These are phyloP conservation scores for Drosophila kepulauana DNA, from an alignment of 1,140 invertebrate genomes.

Conservation along the genomic window DNA sequence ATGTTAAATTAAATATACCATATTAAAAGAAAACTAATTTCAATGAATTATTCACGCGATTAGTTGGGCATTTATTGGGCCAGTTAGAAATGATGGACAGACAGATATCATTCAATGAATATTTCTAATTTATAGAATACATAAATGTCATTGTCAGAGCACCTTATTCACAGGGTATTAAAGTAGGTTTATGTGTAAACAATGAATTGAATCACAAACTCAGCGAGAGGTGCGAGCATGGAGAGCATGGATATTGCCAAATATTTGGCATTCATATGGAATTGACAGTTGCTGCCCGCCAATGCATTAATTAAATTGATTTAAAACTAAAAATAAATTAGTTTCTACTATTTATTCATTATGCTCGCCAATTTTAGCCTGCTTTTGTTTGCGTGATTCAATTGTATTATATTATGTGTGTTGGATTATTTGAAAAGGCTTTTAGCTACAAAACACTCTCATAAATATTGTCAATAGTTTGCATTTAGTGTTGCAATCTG, in stretches of 20 bases:
- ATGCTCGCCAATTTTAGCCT: not conserved
- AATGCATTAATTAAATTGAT: conserved; percentile 27
- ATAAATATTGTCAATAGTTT: conserved; percentile 8
- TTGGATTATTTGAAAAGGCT: conserved; percentile 24
- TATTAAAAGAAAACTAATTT: conserved; percentile 27
- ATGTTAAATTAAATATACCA: conserved; percentile 4
- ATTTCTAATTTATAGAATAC: too few species aligned
- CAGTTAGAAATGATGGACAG: not conserved
- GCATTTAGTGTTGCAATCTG: not conserved
- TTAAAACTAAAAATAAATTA: conserved; percentile 24
- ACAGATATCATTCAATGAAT: not conserved
- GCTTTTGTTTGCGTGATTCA: not conserved
- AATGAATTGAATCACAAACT: not conserved
- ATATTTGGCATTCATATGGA: conserved; percentile 14
- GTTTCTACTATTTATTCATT: conserved; percentile 13
- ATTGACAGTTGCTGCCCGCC: conserved; percentile 29
- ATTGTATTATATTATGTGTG: conserved; percentile 3
- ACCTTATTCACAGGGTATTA: conserved; percentile 6
- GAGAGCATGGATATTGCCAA: conserved; percentile 10
- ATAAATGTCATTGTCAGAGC: too few species aligned
- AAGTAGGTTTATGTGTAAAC: not conserved
- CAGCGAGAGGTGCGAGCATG: not conserved
- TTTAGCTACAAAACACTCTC: conserved; percentile 1
- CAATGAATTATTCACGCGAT: conserved; percentile 22
- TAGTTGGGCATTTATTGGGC: not conserved